Conservation (phyloP, 2,113 vertebrate species). For the Ploceus nigricollis region DNA sequence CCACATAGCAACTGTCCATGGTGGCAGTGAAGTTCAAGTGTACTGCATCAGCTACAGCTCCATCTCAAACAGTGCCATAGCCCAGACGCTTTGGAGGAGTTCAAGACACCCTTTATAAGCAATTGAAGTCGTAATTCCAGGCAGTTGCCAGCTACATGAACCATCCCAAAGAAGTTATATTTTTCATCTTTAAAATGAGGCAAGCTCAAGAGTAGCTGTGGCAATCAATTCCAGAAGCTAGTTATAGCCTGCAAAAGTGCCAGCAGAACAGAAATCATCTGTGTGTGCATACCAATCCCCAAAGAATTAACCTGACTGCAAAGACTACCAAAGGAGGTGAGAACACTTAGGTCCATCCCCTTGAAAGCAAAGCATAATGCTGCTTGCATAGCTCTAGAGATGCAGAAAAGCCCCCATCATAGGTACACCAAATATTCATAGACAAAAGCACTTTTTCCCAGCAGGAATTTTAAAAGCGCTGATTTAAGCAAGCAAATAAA, state of each 20-base stretch:
- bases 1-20: background rate
- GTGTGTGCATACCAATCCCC: background rate
- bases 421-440: background rate
- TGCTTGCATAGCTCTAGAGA: background rate
- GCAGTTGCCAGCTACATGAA: background rate
- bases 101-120: background rate
- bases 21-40: background rate
- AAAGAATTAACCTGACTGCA: background rate
- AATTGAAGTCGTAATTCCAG: background rate
- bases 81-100: background rate
- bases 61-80: background rate
- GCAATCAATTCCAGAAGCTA: background rate
- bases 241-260: background rate
- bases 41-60: background rate
- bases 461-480: background rate
- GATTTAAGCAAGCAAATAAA: background rate
- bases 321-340: conserved; percentile 3
- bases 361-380: background rate
- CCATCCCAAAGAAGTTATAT: background rate
- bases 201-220: background rate
- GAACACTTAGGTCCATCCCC: background rate
- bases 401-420: background rate
- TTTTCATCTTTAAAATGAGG: background rate
- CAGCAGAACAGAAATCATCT: background rate
- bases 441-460: background rate